Percentiles rank a stretch among this genome's conserved stretches.
Conservation (phyloP, 1,140 invertebrate species). For the Oedothorax gibbosus region DNA sequence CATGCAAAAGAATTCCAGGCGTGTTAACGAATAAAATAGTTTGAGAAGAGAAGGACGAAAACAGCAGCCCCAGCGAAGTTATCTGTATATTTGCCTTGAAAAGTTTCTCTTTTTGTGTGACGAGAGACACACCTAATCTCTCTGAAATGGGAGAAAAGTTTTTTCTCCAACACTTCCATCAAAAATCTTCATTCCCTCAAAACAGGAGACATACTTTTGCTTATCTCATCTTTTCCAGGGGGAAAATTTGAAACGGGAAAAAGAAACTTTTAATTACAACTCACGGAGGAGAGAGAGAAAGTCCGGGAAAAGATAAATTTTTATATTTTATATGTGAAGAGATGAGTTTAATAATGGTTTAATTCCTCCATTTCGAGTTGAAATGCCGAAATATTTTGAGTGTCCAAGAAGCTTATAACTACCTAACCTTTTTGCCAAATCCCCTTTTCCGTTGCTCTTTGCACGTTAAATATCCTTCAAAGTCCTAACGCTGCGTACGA, state of each 20-base stretch:
- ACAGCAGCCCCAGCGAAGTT: neutral
- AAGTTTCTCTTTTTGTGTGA: neutral
- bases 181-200: neutral
- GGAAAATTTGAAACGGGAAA: conserved; percentile 1
- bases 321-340: too few relatives aligned
- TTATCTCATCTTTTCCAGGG: conserved; percentile 4
- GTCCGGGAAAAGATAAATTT: too few relatives aligned
- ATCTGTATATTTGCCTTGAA: too few relatives aligned
- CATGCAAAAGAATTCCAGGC: too few relatives aligned
- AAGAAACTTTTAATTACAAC: conserved; percentile 55
- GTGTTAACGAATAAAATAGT: too few relatives aligned
- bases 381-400: conserved; percentile 34
- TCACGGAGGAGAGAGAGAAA: neutral
- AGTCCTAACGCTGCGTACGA: too few relatives aligned
- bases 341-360: too few relatives aligned
- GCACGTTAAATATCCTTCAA: too few relatives aligned
- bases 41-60: too few relatives aligned
- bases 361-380: neutral
- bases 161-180: neutral
- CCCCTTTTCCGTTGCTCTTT: too few relatives aligned
- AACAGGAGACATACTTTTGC: conserved; percentile 29
- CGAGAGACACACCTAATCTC: neutral
- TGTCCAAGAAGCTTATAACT: neutral
- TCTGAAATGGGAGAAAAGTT: conserved; percentile 3
- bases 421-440: neutral